Conservation (phyloP, 2,797 vertebrate species). For the Erithacus rubecula region DNA sequence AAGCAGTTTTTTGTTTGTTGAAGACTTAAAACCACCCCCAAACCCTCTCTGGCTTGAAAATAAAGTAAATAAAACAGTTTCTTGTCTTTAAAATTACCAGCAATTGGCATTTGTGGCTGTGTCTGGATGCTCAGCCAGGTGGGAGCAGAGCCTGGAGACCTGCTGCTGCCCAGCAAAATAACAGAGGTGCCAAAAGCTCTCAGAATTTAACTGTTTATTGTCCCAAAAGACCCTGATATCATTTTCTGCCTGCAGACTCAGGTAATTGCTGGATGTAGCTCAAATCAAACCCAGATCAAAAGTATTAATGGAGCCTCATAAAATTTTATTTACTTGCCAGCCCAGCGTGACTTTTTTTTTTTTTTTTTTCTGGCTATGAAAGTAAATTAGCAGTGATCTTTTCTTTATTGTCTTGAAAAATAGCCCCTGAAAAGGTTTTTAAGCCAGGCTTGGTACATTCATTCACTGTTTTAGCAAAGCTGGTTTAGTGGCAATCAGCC, state of each 20-base stretch:
- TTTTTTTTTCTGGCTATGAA: background rate
- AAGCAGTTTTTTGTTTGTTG: background rate
- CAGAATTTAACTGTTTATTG: background rate
- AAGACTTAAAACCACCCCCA: background rate
- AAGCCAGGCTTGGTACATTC: background rate
- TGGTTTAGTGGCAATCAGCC: conserved; percentile 9
- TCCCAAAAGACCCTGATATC: background rate
- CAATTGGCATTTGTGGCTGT: background rate
- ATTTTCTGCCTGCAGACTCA: background rate
- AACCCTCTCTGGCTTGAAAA: background rate
- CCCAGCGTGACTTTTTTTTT: background rate
- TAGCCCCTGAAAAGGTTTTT: background rate
- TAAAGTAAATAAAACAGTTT: background rate
- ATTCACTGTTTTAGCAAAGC: conserved; percentile 3
- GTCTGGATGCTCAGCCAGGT: background rate
- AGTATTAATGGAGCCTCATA: background rate
- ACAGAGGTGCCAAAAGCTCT: background rate
- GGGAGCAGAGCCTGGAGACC: background rate
- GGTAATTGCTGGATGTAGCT: background rate
- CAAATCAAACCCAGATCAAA: background rate
- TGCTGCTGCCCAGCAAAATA: background rate
- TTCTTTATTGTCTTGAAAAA: conserved; percentile 36
- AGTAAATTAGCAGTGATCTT: conserved; percentile 36
- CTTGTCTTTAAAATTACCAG: background rate
- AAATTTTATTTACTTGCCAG: conserved; percentile 3